Conservation (phyloP, 2,888 invertebrate species). For the Drosophila prolongata region DNA sequence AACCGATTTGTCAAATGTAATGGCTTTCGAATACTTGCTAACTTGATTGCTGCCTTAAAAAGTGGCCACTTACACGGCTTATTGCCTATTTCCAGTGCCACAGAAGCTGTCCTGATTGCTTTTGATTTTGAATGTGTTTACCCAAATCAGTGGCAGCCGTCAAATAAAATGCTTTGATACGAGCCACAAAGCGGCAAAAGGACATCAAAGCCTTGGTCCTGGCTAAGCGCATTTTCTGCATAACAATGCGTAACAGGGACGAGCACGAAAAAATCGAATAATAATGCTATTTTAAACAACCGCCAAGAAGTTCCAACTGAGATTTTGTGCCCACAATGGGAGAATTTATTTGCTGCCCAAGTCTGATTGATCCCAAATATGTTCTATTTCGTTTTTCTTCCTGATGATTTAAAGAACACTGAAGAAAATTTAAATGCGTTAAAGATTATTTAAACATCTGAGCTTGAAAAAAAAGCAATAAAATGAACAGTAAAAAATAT, state of each 20-base stretch:
- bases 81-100: constrained; percentile 58
- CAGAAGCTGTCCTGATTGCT: constrained; percentile 32
- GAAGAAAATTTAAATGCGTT: too few species aligned
- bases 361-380: constrained; percentile 35
- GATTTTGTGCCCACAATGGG: constrained; percentile 12
- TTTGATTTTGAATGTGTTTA: constrained; percentile 45
- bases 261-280: constrained; percentile 27
- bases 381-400: constrained; percentile 3
- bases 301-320: constrained; percentile 15
- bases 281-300: constrained; percentile 46
- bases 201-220: constrained; percentile 68
- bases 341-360: constrained; percentile 11
- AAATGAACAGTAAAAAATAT: too few species aligned
- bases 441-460: background rate
- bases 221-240: constrained; percentile 64
- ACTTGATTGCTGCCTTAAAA: constrained; percentile 54
- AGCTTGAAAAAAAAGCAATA: background rate
- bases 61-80: constrained; percentile 75
- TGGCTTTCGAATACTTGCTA: constrained; percentile 57
- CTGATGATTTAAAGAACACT: constrained; percentile 2
- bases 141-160: constrained; percentile 61
- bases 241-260: constrained; percentile 62
- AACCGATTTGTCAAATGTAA: constrained; percentile 70
- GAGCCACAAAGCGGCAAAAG: constrained; percentile 39
- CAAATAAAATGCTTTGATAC: constrained; percentile 75